Evolutionary conservation across 2,888 invertebrate genomes (phyloP), one percentile per base, ranked within the genome.

Genomic region (Agrochola lychnidis): DNA sequence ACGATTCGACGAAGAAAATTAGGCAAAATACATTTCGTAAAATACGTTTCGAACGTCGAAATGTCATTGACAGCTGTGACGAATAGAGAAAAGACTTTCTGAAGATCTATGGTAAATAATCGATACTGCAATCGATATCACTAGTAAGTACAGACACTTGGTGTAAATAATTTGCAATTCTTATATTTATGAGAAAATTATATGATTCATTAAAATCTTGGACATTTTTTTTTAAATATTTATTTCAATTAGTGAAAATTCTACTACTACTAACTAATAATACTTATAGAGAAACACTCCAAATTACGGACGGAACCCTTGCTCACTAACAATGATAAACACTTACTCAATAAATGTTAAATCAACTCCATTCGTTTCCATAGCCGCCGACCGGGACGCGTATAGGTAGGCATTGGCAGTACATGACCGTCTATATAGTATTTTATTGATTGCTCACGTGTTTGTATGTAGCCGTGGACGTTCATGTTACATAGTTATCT

Each of bases 51-150:
- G 90, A 92, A 93, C 88, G 90, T 93, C 91, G 91, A 94, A 93
- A 94, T 94, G 96, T 96, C 96, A 95, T 91, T 94, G 95, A 95
- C 96, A 95, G 96, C 95, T 96, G 95, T 92, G 93, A 88, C 85
- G 90, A 92, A 95, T 93, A 95, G 95, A 96, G 91, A 93, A 93
- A 87, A 87, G 87, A 84, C 89, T 84, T 86, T 83, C 78, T 88
- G 76, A 83, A 86, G 94, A 95, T 95, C 94, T 95, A 95, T 94
- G 94, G 94, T 89, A 78, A 86, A 81, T 84, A 93, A 95, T 96
- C 95, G 93, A 95, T 95, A 89, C 66, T 71, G 74, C 82, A 92
- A 94, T 85, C 86, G 86, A 86, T 84, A 72, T 10, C 25, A 51
- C 7, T 36, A 57, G 9, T 76, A 45, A 6, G 25, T 14, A 30